Evolutionary conservation across 1,140 invertebrate species (phyloP).

Genomic region (Anthonomus grandis): DNA sequence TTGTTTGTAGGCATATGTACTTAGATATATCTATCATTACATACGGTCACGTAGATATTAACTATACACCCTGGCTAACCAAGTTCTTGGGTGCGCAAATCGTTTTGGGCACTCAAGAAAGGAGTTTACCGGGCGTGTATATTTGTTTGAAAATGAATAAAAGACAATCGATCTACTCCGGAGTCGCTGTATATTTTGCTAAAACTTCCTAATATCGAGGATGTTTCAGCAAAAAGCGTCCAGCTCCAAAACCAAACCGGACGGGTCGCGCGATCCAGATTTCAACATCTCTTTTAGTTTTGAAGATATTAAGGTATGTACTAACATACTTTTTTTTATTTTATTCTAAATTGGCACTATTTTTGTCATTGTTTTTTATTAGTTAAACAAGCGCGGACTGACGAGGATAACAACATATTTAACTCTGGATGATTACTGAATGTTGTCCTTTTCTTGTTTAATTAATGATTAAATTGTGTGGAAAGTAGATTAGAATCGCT

Average conservation of each 20-base stretch:
- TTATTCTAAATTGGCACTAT: conserved; percentile 17
- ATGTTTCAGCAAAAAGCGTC: conserved; percentile 31
- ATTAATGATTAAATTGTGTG: conserved; percentile 6
- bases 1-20: no score
- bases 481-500: conserved; percentile 7
- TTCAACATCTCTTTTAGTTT: conserved; percentile 31
- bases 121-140: no score
- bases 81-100: no score
- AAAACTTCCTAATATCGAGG: conserved; percentile 26
- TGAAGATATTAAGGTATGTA: conserved; percentile 30
- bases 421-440: not conserved
- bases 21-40: no score
- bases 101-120: no score
- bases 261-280: conserved; percentile 24
- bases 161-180: conserved; percentile 21
- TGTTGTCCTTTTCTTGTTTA: not conserved
- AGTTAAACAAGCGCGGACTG: not conserved
- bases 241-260: conserved; percentile 26
- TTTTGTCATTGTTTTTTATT: not conserved
- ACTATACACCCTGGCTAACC: no score
- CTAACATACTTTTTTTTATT: conserved; percentile 19
- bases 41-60: no score
- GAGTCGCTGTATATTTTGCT: conserved; percentile 22
- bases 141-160: no score
- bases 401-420: no score